Evolutionary conservation across 2,113 vertebrate genomes (phyloP), one percentile per base, ranked within the genome.

Genomic region (Tapirus terrestris): DNA sequence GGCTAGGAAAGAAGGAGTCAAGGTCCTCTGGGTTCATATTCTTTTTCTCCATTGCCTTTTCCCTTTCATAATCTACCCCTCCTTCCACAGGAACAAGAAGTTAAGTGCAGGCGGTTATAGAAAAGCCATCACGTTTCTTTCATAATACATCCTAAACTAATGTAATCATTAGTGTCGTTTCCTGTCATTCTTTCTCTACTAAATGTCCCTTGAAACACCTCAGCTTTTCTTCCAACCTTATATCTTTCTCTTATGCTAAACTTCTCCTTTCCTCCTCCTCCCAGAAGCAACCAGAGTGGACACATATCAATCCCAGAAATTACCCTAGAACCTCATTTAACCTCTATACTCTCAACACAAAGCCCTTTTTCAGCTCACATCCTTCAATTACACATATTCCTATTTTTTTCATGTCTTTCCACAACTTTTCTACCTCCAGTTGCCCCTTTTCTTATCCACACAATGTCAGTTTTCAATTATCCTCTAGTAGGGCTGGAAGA

Each of bases 391-490:
- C 9, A 79, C 17, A 7, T 29, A 43, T 51, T 27, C 39, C 5
- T 91, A 7, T 85, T 68, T 61, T 51, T 39, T 89, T 21, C 31
- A 6, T 18, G 11, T 0, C 6, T 90, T 60, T 53, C 65, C 56
- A 72, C 68, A 84, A 31, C 21, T 75, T 68, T 58, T 65, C n/a
- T 81, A 21, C 53, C 65, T 85, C 36, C 10, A 68, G 20, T 43
- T 76, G 1, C 33, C 80, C 61, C 63, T 91, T 96, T 65, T 89
- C 31, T 6, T 33, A n/a, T 7, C 17, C 72, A 51, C 33, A 91
- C 36, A 76, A 75, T 72, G 20, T 72, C 72, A 68, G 9, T 87
- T 94, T 97, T 91, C 73, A 89, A 65, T 53, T 68, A 65, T 45
- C 36, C 36, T 27, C 76, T 25, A 70, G 8, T n/a, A 43, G 11